phyloP scores from a whole-genome alignment of 1,140 invertebrate genomes.

The Helicoverpa zea region DNA sequence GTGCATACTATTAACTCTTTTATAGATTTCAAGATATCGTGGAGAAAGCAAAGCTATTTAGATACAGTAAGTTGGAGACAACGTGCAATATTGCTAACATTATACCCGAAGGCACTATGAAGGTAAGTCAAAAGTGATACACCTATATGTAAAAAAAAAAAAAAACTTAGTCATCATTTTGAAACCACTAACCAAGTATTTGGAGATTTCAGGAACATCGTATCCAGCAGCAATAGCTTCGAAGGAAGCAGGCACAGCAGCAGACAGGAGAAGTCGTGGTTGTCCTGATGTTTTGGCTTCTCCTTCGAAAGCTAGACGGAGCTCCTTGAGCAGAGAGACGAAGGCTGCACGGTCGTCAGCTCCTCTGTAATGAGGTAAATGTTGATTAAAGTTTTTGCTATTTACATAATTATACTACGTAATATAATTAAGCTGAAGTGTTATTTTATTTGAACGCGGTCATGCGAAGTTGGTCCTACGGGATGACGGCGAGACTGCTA shows the following conservation, averaged over 20 bases:
- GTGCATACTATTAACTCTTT: too few species aligned
- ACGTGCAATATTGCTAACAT: not conserved
- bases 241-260: constrained; percentile 96
- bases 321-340: constrained; percentile 93
- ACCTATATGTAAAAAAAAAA: too few species aligned
- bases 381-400: not conserved
- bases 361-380: constrained; percentile 86
- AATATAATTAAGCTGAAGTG: too few species aligned
- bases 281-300: constrained; percentile 93
- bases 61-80: not conserved
- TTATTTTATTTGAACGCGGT: too few species aligned
- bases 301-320: constrained; percentile 96
- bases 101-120: not conserved
- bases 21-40: too few species aligned
- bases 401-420: too few species aligned
- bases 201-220: constrained; percentile 97
- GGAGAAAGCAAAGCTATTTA: not conserved
- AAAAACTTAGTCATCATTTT: not conserved
- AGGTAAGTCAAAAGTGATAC: too few species aligned
- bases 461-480: too few species aligned
- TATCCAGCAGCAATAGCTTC: constrained; percentile 98
- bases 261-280: constrained; percentile 94
- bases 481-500: too few species aligned
- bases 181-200: constrained; percentile 89
- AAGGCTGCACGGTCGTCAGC: constrained; percentile 94